Evolutionary conservation across 2,888 invertebrate species (phyloP).

Genomic region (Carterocephalus palaemon): DNA sequence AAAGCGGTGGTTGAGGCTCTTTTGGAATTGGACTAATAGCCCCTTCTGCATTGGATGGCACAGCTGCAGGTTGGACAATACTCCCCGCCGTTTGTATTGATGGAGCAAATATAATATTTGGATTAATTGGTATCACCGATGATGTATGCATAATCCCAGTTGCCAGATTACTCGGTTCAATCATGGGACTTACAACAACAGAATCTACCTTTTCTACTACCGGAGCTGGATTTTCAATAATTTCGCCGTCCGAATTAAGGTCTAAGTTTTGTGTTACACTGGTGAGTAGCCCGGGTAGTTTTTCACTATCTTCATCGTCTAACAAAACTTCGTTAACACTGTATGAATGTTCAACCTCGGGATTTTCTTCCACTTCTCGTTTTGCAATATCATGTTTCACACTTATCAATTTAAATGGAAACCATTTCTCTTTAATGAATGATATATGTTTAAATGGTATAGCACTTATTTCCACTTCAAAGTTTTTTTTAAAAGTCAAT

Average conservation of each 20-base stretch:
- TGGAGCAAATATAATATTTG: slow-evolving; percentile 19
- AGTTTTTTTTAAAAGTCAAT: slow-evolving; percentile 44
- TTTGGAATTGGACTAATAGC: slow-evolving; percentile 13
- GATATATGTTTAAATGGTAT: slow-evolving; percentile 43
- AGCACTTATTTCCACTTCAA: slow-evolving; percentile 47
- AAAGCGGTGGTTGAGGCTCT: slow-evolving; percentile 10
- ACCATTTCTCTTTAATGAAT: slow-evolving; percentile 48
- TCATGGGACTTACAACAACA: slow-evolving; percentile 4
- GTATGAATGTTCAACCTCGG: slow-evolving; percentile 6
- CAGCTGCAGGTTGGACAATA: slow-evolving; percentile 21
- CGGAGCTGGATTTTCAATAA: neutral
- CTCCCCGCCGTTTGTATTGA: slow-evolving; percentile 20
- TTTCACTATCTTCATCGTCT: slow-evolving; percentile 14
- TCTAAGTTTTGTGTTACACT: slow-evolving; percentile 12
- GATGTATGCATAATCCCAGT: slow-evolving; percentile 10
- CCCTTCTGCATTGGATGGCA: slow-evolving; percentile 6
- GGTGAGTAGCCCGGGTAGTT: slow-evolving; percentile 1
- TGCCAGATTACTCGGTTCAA: slow-evolving; percentile 11
- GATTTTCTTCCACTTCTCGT: slow-evolving; percentile 31
- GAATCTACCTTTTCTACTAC: slow-evolving; percentile 14
- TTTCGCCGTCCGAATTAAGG: slow-evolving; percentile 9
- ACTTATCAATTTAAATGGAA: slow-evolving; percentile 42
- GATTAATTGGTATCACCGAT: slow-evolving; percentile 16
- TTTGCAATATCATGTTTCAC: slow-evolving; percentile 40
- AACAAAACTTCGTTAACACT: slow-evolving; percentile 18